Base-by-base conservation (phyloP, 2,888 invertebrate species). In the Celastrina argiolus region DNA sequence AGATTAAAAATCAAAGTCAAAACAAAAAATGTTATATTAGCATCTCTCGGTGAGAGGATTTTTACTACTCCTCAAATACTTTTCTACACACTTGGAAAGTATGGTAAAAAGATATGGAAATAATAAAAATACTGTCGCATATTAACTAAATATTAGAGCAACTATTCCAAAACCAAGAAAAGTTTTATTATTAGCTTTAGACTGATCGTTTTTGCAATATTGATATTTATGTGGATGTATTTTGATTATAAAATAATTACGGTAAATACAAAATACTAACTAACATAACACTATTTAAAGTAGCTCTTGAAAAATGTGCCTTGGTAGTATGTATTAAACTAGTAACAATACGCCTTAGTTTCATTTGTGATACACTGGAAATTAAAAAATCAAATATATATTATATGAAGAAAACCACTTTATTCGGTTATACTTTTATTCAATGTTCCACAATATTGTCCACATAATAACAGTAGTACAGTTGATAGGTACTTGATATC, bases 141-240 rank as follows among this genome's bases (percentile, higher is more conserved):
- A 26, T 56, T 28, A 28, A 56, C n/a, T n/a, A 28, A 56, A 56
- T 56, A 56, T 12, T 56, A 56, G n/a, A 31, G n/a, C 28, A 26
- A 14, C 28, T 14, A 1, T 56, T 56, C 7, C 26, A 1, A 56
- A 26, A 12, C 14, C 31, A 28, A 28, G 28, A 14, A 28, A 28
- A 28, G 6, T 14, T 28, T 14, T 26, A 14, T 14, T 16, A 42
- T 7, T n/a, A 42, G 16, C 42, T 26, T 5, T 56, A 14, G 26
- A 4, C 28, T 56, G 28, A 14, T 56, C 6, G 2, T 56, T 56
- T 26, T 56, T 2, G n/a, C n/a, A 14, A 8, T 28, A 22, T 12
- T 28, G 7, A 1, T 56, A 0, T 26, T 56, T 26, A 8, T 28
- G 2, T 56, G n/a, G 26, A n/a, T 22, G 5, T n/a, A 6, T 28